phyloP scores from a whole-genome alignment of 2,113 vertebrate genomes.

The Diadophis punctatus region DNA sequence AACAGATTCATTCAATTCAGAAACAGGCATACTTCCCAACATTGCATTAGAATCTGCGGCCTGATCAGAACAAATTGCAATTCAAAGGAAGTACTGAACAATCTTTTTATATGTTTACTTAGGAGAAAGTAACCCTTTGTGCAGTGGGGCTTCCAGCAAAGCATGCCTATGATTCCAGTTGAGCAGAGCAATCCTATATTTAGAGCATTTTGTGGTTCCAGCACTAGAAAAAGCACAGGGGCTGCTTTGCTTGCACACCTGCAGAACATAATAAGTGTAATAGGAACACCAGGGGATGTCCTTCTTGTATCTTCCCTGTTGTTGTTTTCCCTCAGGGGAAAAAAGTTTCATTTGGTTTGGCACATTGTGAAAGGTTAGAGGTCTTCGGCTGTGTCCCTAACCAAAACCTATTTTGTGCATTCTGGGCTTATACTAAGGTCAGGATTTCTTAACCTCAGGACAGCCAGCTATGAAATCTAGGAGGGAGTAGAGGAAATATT shows the following conservation, averaged over 20 bases:
- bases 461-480: neutral
- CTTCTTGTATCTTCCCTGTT: neutral
- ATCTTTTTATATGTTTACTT: neutral
- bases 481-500: neutral
- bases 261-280: neutral
- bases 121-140: neutral
- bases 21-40: neutral
- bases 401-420: neutral
- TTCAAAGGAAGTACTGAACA: neutral
- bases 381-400: neutral
- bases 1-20: neutral
- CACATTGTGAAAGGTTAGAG: neutral
- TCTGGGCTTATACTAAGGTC: neutral
- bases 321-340: neutral
- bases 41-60: neutral
- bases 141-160: neutral
- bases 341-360: neutral
- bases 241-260: neutral
- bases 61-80: neutral
- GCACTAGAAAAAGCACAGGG: neutral
- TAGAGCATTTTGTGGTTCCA: neutral
- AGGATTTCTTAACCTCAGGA: neutral
- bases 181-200: neutral
- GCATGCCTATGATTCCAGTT: neutral
- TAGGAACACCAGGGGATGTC: neutral